Conservation (phyloP, 2,888 invertebrate genomes). For the Unio delphinus region DNA sequence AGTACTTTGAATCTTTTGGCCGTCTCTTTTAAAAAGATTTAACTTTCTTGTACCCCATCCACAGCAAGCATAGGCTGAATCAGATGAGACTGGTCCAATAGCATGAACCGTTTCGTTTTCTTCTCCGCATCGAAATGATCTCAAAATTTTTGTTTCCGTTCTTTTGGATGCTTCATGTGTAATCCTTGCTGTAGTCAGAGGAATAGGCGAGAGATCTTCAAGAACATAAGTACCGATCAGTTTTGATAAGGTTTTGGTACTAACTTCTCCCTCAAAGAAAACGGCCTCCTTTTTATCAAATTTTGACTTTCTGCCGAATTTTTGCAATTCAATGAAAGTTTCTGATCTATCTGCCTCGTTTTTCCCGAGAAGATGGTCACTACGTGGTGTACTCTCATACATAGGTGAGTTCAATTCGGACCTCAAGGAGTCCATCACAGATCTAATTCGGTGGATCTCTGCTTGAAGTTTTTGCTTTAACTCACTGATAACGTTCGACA, state of each 20-base stretch:
- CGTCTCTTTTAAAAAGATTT: slow-evolving; percentile 27
- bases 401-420: slow-evolving; percentile 17
- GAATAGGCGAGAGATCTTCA: slow-evolving; percentile 19
- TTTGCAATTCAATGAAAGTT: slow-evolving; percentile 2
- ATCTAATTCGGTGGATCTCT: slow-evolving; percentile 22
- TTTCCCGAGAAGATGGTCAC: slow-evolving; percentile 15
- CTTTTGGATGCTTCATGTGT: slow-evolving; percentile 21
- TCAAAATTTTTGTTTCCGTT: slow-evolving; percentile 30
- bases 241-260: slow-evolving; percentile 17
- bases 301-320: slow-evolving; percentile 15
- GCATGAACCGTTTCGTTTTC: slow-evolving; percentile 39
- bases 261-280: slow-evolving; percentile 31
- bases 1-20: slow-evolving; percentile 27
- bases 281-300: slow-evolving; percentile 23
- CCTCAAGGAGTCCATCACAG: slow-evolving; percentile 25
- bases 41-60: slow-evolving; percentile 40
- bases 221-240: slow-evolving; percentile 25
- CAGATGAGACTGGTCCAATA: slow-evolving; percentile 35
- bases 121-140: slow-evolving; percentile 26
- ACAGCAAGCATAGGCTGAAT: slow-evolving; percentile 40
- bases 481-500: slow-evolving; percentile 17
- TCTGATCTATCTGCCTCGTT: slow-evolving; percentile 7
- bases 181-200: slow-evolving; percentile 24
- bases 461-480: slow-evolving; percentile 27
- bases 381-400: slow-evolving; percentile 23